These are phyloP conservation scores for Rhineura floridana DNA, from an alignment of 2,113 vertebrate species.

Conservation along the genomic window DNA sequence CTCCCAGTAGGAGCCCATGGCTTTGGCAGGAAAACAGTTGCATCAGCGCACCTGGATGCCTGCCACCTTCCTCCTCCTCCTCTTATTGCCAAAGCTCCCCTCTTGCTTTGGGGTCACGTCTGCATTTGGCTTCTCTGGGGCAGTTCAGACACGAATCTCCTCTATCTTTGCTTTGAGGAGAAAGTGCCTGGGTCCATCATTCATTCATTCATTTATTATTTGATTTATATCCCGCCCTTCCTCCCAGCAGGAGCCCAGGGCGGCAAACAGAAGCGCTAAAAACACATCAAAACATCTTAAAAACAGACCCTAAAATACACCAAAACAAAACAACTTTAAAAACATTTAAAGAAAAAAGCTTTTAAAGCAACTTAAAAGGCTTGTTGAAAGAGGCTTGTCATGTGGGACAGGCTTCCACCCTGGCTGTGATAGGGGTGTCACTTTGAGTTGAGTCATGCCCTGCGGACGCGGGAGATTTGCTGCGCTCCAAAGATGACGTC, in stretches of 20 bases:
- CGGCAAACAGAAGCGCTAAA: too few relatives aligned
- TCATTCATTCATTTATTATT: too few relatives aligned
- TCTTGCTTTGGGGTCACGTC: not conserved
- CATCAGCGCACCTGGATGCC: not conserved
- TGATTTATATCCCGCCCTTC: too few relatives aligned
- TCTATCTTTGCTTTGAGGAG: not conserved
- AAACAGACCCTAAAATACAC: too few relatives aligned
- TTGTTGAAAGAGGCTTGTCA: too few relatives aligned
- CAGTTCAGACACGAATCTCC: not conserved
- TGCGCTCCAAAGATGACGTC: not conserved
- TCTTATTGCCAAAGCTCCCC: not conserved
- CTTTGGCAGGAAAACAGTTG: not conserved
- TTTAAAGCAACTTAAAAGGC: too few relatives aligned
- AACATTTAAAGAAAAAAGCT: too few relatives aligned
- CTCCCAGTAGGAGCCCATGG: too few relatives aligned
- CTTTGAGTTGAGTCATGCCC: slow-evolving; percentile 18
- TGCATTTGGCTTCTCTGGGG: not conserved
- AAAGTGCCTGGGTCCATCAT: too few relatives aligned
- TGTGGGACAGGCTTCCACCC: not conserved
- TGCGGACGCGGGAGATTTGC: not conserved
- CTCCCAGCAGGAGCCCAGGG: too few relatives aligned
- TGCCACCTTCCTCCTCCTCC: not conserved
- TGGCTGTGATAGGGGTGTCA: not conserved
- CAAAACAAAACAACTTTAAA: too few relatives aligned
- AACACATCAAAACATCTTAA: too few relatives aligned